A percentile compares a stretch with the other conserved stretches of the same genome.
These are phyloP conservation scores for Vanessa tameamea DNA, from an alignment of 1,140 invertebrate genomes.

Conservation along the genomic window DNA sequence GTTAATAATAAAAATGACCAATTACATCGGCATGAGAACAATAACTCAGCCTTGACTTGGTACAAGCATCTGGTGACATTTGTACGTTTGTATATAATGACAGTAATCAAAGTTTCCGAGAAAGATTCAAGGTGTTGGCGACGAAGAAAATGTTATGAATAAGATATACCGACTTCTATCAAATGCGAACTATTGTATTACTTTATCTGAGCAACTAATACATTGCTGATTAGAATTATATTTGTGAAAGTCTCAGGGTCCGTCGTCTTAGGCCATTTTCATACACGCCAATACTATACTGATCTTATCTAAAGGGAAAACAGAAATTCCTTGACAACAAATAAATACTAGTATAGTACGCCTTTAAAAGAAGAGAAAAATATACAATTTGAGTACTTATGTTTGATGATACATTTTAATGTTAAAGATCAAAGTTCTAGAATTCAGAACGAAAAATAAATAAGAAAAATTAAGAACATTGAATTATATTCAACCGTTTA, in stretches of 20 bases:
- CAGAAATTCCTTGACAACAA: too few relatives aligned
- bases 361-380: too few relatives aligned
- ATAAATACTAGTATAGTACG: too few relatives aligned
- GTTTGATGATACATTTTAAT: too few relatives aligned
- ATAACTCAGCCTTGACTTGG: constrained; percentile 33
- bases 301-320: too few relatives aligned
- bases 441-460: not conserved
- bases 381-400: too few relatives aligned
- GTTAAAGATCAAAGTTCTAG: too few relatives aligned
- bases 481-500: constrained; percentile 10
- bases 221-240: too few relatives aligned
- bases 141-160: constrained; percentile 29
- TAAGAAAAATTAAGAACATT: not conserved
- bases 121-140: constrained; percentile 41
- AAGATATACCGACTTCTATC: constrained; percentile 12
- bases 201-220: too few relatives aligned
- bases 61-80: constrained; percentile 46
- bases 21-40: constrained; percentile 20
- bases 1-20: constrained; percentile 19
- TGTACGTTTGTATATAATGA: constrained; percentile 47
- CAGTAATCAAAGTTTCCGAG: constrained; percentile 52
- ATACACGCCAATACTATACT: too few relatives aligned
- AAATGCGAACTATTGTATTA: not conserved
- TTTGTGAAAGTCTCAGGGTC: too few relatives aligned
- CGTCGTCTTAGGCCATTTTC: too few relatives aligned